Percentiles rank a stretch among this genome's conserved stretches.
Conservation (phyloP, 2,888 invertebrate genomes). For the Lithophane semibrunnea region DNA sequence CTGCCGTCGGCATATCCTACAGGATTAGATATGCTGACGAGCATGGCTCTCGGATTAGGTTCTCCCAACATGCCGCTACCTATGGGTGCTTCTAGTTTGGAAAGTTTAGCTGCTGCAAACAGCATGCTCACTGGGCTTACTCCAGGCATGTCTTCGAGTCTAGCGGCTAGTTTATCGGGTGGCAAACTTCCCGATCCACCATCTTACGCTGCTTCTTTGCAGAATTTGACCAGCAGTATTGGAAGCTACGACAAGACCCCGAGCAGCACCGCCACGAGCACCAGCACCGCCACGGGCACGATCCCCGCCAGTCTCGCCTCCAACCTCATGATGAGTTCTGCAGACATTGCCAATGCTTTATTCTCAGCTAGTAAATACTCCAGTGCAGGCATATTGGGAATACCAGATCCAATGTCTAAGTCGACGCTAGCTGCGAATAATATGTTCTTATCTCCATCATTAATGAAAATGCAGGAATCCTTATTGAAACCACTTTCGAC, state of each 20-base stretch:
- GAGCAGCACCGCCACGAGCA: constrained; percentile 88
- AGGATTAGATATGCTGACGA: constrained; percentile 88
- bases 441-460: constrained; percentile 94
- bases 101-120: constrained; percentile 88
- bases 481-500: constrained; percentile 91
- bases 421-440: constrained; percentile 94
- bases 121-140: constrained; percentile 86
- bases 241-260: constrained; percentile 85
- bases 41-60: constrained; percentile 88
- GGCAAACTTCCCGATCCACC: constrained; percentile 87
- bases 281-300: constrained; percentile 83
- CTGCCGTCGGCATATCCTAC: constrained; percentile 88
- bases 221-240: constrained; percentile 84
- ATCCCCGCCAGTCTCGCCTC: constrained; percentile 90
- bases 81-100: constrained; percentile 84
- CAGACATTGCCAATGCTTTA: constrained; percentile 92
- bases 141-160: constrained; percentile 83
- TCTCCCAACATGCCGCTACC: constrained; percentile 85
- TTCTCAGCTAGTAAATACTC: constrained; percentile 93
- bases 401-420: constrained; percentile 94
- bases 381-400: constrained; percentile 91
- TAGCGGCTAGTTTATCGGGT: constrained; percentile 84
- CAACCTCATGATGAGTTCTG: constrained; percentile 91
- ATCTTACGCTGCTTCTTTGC: constrained; percentile 86
- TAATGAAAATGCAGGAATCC: constrained; percentile 93